These are phyloP conservation scores for Vipera ursinii DNA, from an alignment of 2,797 vertebrate genomes.

Conservation along the genomic window DNA sequence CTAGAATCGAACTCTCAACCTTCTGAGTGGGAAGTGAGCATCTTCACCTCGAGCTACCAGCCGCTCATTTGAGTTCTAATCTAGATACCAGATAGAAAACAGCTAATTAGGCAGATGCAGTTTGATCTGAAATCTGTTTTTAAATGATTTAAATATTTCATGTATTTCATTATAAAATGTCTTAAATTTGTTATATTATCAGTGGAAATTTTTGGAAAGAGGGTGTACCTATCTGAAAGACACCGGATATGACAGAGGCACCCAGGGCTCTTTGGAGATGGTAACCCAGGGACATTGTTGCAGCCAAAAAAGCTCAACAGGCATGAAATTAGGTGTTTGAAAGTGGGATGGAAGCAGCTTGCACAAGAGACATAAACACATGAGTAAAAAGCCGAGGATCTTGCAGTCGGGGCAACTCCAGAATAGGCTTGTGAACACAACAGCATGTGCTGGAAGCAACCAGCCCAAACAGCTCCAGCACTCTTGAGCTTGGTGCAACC, in stretches of 20 bases:
- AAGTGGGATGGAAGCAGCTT: background rate
- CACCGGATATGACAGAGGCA: background rate
- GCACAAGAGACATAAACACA: background rate
- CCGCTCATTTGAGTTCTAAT: background rate
- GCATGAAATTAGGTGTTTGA: background rate
- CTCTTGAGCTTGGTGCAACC: background rate
- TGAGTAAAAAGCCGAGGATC: background rate
- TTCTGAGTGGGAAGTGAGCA: background rate
- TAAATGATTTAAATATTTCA: background rate
- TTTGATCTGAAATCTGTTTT: background rate
- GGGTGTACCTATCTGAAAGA: background rate
- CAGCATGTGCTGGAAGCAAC: background rate
- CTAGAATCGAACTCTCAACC: background rate
- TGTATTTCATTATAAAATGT: background rate
- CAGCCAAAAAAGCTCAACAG: background rate
- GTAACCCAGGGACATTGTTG: background rate
- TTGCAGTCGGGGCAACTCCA: background rate
- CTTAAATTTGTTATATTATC: background rate
- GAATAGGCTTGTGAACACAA: background rate
- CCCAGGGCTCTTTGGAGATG: background rate
- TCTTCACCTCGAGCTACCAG: background rate
- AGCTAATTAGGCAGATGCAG: background rate
- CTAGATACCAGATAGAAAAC: background rate
- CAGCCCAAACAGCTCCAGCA: background rate
- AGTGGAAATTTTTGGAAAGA: background rate